Percentiles rank a stretch among this genome's conserved stretches.
These are phyloP conservation scores for Drosophila neoperkinsi DNA, from an alignment of 2,888 invertebrate genomes.

Conservation along the genomic window DNA sequence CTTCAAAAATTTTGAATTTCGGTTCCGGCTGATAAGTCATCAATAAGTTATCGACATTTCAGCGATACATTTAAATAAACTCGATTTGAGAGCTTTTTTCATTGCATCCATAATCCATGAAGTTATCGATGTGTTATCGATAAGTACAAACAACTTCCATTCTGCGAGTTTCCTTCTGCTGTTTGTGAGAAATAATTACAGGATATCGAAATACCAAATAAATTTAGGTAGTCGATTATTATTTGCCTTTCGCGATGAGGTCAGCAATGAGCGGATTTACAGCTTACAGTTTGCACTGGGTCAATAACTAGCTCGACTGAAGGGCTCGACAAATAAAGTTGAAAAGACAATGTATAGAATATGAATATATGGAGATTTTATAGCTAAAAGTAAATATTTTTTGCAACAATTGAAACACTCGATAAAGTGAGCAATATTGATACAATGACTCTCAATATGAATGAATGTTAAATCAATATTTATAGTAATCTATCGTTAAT, in stretches of 20 bases:
- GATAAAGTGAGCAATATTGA: neutral
- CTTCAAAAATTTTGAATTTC: neutral
- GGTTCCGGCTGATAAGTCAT: neutral
- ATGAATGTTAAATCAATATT: neutral
- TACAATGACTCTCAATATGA: neutral
- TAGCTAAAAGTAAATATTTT: neutral
- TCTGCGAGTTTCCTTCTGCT: too few relatives aligned
- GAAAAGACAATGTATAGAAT: neutral
- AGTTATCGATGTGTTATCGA: too few relatives aligned
- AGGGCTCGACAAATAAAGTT: constrained; percentile 21
- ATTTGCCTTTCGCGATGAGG: constrained; percentile 40
- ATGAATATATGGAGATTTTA: neutral
- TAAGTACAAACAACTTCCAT: too few relatives aligned
- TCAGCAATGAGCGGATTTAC: constrained; percentile 18
- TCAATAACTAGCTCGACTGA: constrained; percentile 17
- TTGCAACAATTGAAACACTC: neutral
- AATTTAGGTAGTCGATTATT: constrained; percentile 19
- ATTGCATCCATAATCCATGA: neutral
- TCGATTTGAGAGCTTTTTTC: neutral
- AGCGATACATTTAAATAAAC: neutral
- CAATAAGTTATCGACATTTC: too few relatives aligned
- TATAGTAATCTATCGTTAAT: neutral
- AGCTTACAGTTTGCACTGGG: constrained; percentile 22
- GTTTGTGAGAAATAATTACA: neutral
- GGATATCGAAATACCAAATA: neutral